Evolutionary conservation across 2,888 invertebrate species (phyloP), one percentile per base, ranked within the genome.

Genomic region (Adelognathus sp.): DNA sequence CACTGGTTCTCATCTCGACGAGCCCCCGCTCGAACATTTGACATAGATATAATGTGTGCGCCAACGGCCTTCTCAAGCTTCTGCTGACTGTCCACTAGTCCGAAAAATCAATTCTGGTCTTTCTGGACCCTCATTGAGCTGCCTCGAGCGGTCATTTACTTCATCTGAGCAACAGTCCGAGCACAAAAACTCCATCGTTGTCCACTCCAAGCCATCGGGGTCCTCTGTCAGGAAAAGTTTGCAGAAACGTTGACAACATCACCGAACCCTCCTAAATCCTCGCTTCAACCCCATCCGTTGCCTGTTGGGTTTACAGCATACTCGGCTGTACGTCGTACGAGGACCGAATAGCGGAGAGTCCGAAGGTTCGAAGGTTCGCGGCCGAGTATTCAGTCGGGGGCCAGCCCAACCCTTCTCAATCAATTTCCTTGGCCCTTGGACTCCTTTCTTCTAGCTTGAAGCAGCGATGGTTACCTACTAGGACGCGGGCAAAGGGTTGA

Each of bases 341-440:
- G 50, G 7, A 39, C 39, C 14, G 36, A 60, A n/a, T 27, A 52
- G 27, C 18, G 54, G 39, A 29, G 36, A 33, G 64, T 64, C 64
- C 64, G 64, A 50, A 52, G 67, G 11, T 67, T 54, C 39, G 41
- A 75, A 56, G 61, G 54, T 76, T 75, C 63, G 72, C 72, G 52
- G 63, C 14, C 63, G 76, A 24, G 63, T 69, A 79, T 76, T 79
- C 75, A 79, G 69, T 44, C 60, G 39, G 33, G n/a, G 60, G 70
- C 27, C 54, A 50, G 54, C 72, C 72, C 76, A 85, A 86, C 86
- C 87, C 87, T 88, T 88, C 88, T 90, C 89, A 89, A 91, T 91
- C 91, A 90, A 91, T 90, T 91, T 90, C 88, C 90, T 88, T 87
- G 85, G 86, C 63, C 29, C 72, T 60, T 82, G 82, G 86, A 84